phyloP scores from a whole-genome alignment of 2,888 invertebrate genomes.

The Pollenia amentaria region DNA sequence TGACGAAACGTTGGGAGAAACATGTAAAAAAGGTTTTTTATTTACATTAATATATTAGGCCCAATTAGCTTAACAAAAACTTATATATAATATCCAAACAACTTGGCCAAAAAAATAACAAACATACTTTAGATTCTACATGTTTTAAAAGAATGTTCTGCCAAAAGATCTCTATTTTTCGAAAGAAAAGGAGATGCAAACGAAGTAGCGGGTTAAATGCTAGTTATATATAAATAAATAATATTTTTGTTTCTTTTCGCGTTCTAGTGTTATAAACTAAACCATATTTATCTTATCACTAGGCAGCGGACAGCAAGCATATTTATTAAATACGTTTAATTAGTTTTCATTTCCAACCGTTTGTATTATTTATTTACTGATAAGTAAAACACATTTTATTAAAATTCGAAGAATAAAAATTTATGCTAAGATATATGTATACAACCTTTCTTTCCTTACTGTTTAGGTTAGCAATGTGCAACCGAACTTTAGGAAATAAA shows the following conservation, averaged over 20 bases:
- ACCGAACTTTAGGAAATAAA: not conserved
- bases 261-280: conserved; percentile 5
- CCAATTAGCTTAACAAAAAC: no score
- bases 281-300: conserved; percentile 58
- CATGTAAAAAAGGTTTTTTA: no score
- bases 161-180: no score
- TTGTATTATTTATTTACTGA: conserved; percentile 37
- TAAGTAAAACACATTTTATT: conserved; percentile 30
- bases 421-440: not conserved
- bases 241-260: conserved; percentile 1
- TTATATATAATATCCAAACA: no score
- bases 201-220: no score
- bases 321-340: conserved; percentile 16
- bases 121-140: no score
- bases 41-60: no score
- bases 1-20: no score
- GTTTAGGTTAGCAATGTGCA: not conserved
- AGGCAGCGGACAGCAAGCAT: conserved; percentile 3
- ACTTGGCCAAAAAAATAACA: no score
- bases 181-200: no score
- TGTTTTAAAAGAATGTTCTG: no score
- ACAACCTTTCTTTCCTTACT: not conserved
- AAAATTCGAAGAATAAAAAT: not conserved
- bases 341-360: conserved; percentile 33
- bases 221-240: no score